A percentile compares a stretch with the other conserved stretches of the same genome.
Conservation (phyloP, 1,140 invertebrate genomes). For the Trichonephila clavata region DNA sequence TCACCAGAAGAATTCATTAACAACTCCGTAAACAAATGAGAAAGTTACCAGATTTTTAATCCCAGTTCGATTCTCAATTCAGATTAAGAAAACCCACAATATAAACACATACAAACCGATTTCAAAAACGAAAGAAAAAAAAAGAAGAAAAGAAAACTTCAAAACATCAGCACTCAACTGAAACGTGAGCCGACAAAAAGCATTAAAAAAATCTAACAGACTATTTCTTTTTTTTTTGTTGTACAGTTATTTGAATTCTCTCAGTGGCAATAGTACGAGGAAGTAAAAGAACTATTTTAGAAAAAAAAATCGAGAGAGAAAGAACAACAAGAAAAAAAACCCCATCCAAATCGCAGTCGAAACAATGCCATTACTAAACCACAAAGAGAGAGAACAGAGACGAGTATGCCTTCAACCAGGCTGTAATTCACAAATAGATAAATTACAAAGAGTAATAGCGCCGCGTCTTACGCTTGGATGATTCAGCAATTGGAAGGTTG, state of each 20-base stretch:
- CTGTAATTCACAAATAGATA: slow-evolving; percentile 76
- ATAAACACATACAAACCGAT: neutral
- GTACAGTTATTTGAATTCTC: slow-evolving; percentile 26
- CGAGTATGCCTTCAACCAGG: slow-evolving; percentile 48
- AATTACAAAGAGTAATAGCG: slow-evolving; percentile 72
- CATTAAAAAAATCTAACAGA: slow-evolving; percentile 7
- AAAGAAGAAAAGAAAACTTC: neutral
- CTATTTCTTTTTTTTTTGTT: slow-evolving; percentile 47
- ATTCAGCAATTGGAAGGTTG: slow-evolving; percentile 65
- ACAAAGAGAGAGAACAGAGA: slow-evolving; percentile 37
- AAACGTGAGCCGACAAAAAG: slow-evolving; percentile 14
- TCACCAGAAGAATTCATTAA: neutral
- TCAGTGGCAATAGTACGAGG: slow-evolving; percentile 51
- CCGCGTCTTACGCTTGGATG: slow-evolving; percentile 68
- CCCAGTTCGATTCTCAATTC: neutral
- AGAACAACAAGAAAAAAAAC: too few species aligned
- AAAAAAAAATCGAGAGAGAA: slow-evolving; percentile 5
- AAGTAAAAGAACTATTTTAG: slow-evolving; percentile 54
- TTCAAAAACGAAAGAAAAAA: neutral
- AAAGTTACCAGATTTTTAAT: neutral
- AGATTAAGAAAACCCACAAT: neutral
- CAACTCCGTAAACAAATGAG: neutral
- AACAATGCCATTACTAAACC: slow-evolving; percentile 65
- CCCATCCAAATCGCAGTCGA: neutral
- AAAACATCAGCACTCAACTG: slow-evolving; percentile 48